A percentile compares a stretch with the other conserved stretches of the same genome.
Evolutionary conservation across 1,140 invertebrate species (phyloP).

Genomic region (Hypothenemus hampei): DNA sequence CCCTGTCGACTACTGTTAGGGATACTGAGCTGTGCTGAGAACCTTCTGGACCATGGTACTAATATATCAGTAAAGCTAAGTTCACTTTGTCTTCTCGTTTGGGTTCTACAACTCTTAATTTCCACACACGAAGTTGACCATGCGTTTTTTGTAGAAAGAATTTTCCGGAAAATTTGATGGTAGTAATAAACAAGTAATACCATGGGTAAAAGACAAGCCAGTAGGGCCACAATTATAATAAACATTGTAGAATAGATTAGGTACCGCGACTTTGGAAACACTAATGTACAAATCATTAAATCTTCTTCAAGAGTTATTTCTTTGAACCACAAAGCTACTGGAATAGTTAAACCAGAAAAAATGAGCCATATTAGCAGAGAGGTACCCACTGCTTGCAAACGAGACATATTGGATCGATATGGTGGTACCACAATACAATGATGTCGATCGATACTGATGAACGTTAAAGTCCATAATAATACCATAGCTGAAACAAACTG

Average conservation of each 20-base stretch:
- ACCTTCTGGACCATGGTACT: constrained; percentile 49
- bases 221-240: constrained; percentile 50
- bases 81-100: constrained; percentile 48
- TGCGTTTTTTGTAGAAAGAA: constrained; percentile 49
- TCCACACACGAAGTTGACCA: constrained; percentile 49
- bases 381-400: constrained; percentile 45
- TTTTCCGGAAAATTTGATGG: constrained; percentile 54
- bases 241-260: constrained; percentile 52
- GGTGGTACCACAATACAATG: constrained; percentile 54
- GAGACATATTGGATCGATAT: constrained; percentile 52
- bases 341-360: constrained; percentile 50
- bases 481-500: constrained; percentile 59
- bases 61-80: constrained; percentile 49
- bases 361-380: constrained; percentile 50
- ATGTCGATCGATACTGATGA: constrained; percentile 57
- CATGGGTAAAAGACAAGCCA: constrained; percentile 54
- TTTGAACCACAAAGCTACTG: constrained; percentile 53
- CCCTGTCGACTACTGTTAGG: constrained; percentile 41
- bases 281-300: constrained; percentile 51
- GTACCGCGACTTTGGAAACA: constrained; percentile 50
- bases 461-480: constrained; percentile 55
- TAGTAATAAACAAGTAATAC: constrained; percentile 54
- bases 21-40: constrained; percentile 38
- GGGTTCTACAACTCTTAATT: constrained; percentile 24
- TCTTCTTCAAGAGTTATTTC: constrained; percentile 35